Percentiles rank a stretch among this genome's conserved stretches.
phyloP scores from a whole-genome alignment of 2,888 invertebrate species.

The Stenchaetothrips biformis region DNA sequence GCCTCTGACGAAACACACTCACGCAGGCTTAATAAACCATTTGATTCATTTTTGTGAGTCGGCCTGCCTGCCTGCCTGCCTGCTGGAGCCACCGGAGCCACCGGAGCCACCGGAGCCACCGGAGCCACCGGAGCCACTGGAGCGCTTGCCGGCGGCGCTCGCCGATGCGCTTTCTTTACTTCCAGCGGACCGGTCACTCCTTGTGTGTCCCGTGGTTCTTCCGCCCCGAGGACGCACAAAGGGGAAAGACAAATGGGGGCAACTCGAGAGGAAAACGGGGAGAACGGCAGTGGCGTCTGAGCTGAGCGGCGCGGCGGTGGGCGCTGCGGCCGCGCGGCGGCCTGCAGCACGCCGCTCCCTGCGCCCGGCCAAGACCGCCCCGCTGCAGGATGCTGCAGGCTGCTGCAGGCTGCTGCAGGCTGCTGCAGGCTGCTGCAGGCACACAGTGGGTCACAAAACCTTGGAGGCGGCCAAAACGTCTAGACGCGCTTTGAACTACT shows the following conservation, averaged over 20 bases:
- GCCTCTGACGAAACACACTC: too few species aligned
- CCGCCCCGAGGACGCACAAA: neutral
- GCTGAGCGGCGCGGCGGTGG: neutral
- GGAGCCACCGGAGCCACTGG: neutral
- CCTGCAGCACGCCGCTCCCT: too few species aligned
- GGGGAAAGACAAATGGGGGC: slow-evolving; percentile 16
- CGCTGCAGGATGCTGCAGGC: too few species aligned
- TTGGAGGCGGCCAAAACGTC: too few species aligned
- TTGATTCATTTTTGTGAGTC: slow-evolving; percentile 11
- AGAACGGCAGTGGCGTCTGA: neutral
- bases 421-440: too few species aligned
- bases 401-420: too few species aligned
- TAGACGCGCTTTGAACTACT: too few species aligned
- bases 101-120: too few species aligned
- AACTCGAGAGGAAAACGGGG: slow-evolving; percentile 4
- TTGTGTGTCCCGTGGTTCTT: neutral
- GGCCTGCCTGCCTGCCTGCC: neutral
- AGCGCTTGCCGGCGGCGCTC: neutral
- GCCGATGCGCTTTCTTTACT: neutral
- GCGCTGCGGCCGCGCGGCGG: too few species aligned
- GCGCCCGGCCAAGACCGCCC: too few species aligned
- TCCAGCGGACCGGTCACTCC: neutral
- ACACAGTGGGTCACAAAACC: too few species aligned
- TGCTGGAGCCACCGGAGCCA: too few species aligned
- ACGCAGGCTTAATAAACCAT: neutral